phyloP scores from a whole-genome alignment of 2,113 vertebrate species.

The Coptodon rendalli region DNA sequence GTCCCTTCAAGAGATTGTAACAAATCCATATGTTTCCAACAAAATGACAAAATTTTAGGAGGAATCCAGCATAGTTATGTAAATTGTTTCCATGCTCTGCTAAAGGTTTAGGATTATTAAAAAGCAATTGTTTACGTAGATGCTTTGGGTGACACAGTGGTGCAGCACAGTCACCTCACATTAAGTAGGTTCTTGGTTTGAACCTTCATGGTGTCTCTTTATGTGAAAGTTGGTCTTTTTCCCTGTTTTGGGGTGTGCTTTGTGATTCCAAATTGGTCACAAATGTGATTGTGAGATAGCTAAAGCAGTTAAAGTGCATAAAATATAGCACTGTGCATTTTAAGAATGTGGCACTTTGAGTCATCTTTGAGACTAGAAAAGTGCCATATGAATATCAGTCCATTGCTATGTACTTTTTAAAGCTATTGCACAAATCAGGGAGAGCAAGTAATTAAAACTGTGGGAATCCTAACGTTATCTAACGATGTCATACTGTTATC shows the following conservation, averaged over 20 bases:
- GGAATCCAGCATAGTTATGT: slow-evolving; percentile 30
- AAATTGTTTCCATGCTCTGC: not conserved
- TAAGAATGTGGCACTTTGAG: not conserved
- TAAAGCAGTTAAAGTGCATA: not conserved
- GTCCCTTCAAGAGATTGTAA: slow-evolving; percentile 1
- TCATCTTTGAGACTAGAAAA: not conserved
- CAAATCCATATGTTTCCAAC: not conserved
- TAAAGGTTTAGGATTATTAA: not conserved
- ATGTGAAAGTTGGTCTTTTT: not conserved
- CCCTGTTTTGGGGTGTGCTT: not conserved
- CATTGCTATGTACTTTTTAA: not conserved
- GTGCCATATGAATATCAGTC: not conserved
- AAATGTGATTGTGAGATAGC: not conserved
- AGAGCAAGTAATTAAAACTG: slow-evolving; percentile 24
- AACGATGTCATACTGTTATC: not conserved
- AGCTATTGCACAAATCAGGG: slow-evolving; percentile 10
- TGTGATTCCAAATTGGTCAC: not conserved
- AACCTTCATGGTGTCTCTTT: not conserved
- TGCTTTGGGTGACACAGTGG: not conserved
- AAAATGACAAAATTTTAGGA: not conserved
- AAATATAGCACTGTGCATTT: not conserved
- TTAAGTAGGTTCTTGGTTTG: not conserved
- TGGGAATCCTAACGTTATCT: not conserved
- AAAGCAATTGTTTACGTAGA: not conserved
- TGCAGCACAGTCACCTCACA: not conserved